phyloP scores from a whole-genome alignment of 2,888 invertebrate species.

The Diloba caeruleocephala region DNA sequence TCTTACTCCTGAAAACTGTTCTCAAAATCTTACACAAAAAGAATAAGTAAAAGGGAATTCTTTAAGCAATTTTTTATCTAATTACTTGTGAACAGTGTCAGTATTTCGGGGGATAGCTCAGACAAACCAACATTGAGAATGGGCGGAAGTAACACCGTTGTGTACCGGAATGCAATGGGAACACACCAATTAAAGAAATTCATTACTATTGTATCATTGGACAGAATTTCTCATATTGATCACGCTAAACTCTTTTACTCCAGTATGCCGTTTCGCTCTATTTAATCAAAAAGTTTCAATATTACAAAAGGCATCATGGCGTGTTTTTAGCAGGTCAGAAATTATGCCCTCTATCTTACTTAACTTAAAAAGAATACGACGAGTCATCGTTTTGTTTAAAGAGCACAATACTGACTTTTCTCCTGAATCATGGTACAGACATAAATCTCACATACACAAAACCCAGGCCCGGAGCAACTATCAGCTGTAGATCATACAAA shows the following conservation, averaged over 20 bases:
- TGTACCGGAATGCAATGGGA: conserved; percentile 71
- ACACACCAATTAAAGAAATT: conserved; percentile 64
- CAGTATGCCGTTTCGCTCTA: too few relatives aligned
- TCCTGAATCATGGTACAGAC: too few relatives aligned
- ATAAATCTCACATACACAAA: too few relatives aligned
- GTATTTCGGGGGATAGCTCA: conserved; percentile 42
- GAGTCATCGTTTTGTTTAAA: too few relatives aligned
- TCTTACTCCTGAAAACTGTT: not conserved
- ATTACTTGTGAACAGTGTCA: conserved; percentile 59
- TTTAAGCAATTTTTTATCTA: conserved; percentile 30
- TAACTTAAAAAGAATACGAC: too few relatives aligned
- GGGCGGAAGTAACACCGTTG: conserved; percentile 58
- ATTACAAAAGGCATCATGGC: too few relatives aligned
- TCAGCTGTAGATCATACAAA: too few relatives aligned
- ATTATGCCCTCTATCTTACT: too few relatives aligned
- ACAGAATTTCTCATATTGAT: conserved; percentile 46
- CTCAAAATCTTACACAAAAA: conserved; percentile 17
- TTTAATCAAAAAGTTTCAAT: too few relatives aligned
- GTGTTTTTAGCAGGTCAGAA: too few relatives aligned
- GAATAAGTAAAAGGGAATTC: conserved; percentile 40
- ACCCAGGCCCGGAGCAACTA: too few relatives aligned
- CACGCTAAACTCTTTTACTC: conserved; percentile 6
- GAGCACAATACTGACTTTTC: too few relatives aligned
- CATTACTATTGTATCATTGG: conserved; percentile 66
- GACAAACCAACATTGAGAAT: conserved; percentile 48